Evolutionary conservation across 2,113 vertebrate species (phyloP).

Genomic region (Columbina picui): DNA sequence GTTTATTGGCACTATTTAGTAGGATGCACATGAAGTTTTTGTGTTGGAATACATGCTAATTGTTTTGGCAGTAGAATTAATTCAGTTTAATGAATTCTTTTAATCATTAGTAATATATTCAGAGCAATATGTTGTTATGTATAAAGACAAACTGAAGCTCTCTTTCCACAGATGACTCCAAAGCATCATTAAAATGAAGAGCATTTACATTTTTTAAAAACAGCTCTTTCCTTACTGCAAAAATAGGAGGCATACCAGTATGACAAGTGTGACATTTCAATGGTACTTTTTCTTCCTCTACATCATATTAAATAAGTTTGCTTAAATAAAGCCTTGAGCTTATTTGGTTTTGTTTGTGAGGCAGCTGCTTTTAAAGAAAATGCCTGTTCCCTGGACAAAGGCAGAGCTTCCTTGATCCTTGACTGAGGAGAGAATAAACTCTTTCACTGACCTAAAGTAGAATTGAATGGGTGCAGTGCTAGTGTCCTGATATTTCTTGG

Average conservation of each 20-base stretch:
- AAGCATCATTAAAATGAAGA: slow-evolving; percentile 1
- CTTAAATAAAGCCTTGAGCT: slow-evolving; percentile 1
- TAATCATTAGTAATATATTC: slow-evolving; percentile 51
- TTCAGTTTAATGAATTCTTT: slow-evolving; percentile 25
- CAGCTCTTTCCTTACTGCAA: background rate
- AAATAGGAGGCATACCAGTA: background rate
- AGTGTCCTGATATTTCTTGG: background rate
- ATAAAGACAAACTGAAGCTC: slow-evolving; percentile 25
- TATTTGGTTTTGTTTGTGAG: background rate
- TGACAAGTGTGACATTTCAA: slow-evolving; percentile 19
- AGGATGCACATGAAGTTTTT: background rate
- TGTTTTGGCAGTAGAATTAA: slow-evolving; percentile 45
- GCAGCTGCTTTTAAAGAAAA: background rate
- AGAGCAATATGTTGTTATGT: slow-evolving; percentile 43
- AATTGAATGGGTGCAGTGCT: background rate
- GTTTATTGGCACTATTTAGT: background rate
- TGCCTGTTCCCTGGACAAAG: background rate
- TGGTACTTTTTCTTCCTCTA: background rate
- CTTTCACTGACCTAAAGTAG: background rate
- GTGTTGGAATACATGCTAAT: slow-evolving; percentile 26
- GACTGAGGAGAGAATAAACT: background rate
- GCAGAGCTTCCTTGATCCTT: background rate
- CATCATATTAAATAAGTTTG: background rate
- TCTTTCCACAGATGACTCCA: slow-evolving; percentile 14
- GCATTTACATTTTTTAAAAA: background rate